A percentile compares a stretch with the other conserved stretches of the same genome.
Conservation (phyloP, 2,113 vertebrate species). For the Anolis carolinensis region DNA sequence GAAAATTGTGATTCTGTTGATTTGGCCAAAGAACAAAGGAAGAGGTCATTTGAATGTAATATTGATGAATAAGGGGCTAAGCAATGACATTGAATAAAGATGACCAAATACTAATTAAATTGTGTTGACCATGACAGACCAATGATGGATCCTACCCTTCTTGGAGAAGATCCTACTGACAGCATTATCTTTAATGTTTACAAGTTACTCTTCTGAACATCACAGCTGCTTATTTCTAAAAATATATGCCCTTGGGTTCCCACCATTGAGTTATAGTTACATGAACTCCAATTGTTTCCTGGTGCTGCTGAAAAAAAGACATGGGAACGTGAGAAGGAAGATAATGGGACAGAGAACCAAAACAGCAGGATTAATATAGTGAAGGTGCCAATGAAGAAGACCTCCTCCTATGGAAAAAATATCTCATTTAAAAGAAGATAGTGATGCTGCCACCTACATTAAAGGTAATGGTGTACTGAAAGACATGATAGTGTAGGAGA, state of each 20-base stretch:
- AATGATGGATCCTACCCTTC: neutral
- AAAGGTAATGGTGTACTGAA: neutral
- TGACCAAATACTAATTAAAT: conserved; percentile 33
- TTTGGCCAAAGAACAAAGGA: conserved; percentile 4
- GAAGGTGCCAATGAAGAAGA: neutral
- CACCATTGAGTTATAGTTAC: neutral
- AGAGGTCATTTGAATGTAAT: conserved; percentile 12
- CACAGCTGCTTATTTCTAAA: neutral
- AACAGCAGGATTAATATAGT: neutral
- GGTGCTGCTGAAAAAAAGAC: neutral
- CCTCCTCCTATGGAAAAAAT: neutral
- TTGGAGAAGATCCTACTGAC: neutral
- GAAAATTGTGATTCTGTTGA: conserved; percentile 10
- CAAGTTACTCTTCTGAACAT: neutral
- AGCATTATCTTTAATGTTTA: neutral
- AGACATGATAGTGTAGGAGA: neutral
- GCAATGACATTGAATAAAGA: conserved; percentile 11
- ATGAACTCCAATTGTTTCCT: neutral
- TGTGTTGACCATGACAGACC: conserved; percentile 16
- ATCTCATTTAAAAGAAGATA: neutral
- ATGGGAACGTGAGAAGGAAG: no score
- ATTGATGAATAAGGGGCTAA: conserved; percentile 1
- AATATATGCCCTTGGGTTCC: neutral
- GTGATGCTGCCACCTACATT: neutral
- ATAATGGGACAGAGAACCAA: neutral